Evolutionary conservation across 2,113 vertebrate species (phyloP).

Genomic region (Murina feae): DNA sequence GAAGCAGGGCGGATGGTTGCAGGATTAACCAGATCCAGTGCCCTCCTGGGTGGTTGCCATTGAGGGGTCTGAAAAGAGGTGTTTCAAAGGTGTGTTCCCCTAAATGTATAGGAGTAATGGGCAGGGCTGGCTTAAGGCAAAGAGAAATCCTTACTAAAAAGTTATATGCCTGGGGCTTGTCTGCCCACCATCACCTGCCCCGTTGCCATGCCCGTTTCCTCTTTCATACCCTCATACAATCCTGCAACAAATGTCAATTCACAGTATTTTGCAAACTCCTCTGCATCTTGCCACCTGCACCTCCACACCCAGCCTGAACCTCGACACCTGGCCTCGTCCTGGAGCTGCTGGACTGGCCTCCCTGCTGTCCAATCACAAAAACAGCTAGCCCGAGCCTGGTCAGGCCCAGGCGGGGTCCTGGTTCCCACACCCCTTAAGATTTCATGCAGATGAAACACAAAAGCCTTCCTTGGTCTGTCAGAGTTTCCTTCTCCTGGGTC

Average conservation of each 20-base stretch:
- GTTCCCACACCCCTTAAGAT: neutral
- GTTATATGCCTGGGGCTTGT: neutral
- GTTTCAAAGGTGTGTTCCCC: neutral
- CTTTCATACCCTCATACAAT: too few species aligned
- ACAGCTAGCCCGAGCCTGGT: neutral
- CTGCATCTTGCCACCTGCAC: neutral
- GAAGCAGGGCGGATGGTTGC: neutral
- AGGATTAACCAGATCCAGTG: neutral
- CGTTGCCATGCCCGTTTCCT: fast-evolving
- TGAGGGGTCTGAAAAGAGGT: neutral
- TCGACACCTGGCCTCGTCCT: neutral
- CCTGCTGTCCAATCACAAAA: neutral
- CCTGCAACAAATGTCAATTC: too few species aligned
- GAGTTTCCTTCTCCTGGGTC: neutral
- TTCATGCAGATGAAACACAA: neutral
- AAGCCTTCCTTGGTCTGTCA: neutral
- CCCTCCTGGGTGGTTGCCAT: neutral
- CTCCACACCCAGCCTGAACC: neutral
- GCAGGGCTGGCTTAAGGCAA: neutral
- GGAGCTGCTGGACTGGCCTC: neutral
- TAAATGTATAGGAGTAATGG: neutral
- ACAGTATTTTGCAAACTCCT: neutral
- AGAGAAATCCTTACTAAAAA: neutral
- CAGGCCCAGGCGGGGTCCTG: neutral
- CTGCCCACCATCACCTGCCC: neutral